Percentiles rank a stretch among this genome's conserved stretches.
phyloP scores from a whole-genome alignment of 92 coral and sea anemone species.

The Parazoanthus swiftii region DNA sequence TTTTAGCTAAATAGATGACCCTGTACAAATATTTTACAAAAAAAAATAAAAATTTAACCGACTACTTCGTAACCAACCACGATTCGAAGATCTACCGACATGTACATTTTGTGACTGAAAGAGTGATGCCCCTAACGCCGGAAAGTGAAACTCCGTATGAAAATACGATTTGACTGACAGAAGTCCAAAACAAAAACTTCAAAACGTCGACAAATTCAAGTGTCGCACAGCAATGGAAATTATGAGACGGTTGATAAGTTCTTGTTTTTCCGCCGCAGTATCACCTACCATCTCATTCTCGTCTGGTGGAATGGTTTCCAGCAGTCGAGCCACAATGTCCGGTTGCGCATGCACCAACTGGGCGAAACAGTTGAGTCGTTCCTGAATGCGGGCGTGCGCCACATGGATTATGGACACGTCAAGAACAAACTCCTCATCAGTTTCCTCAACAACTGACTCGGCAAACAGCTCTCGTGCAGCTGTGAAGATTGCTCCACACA shows the following conservation, averaged over 20 bases:
- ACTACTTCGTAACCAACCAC: no score
- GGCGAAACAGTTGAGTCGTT: slow-evolving; percentile 57
- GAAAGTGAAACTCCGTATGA: background rate
- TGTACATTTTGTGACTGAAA: background rate
- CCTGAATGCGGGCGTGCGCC: slow-evolving; percentile 56
- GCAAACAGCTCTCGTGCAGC: slow-evolving; percentile 59
- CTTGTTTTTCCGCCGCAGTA: slow-evolving; percentile 8
- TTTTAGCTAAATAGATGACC: no score
- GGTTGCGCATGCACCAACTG: slow-evolving; percentile 67
- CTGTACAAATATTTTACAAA: no score
- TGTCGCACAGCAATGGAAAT: background rate
- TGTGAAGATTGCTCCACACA: slow-evolving; percentile 55
- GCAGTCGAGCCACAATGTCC: slow-evolving; percentile 52
- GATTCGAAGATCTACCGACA: background rate
- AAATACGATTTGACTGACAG: background rate
- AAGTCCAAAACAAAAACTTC: background rate
- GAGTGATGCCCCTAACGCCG: no score
- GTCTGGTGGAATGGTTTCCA: slow-evolving; percentile 47
- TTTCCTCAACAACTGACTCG: slow-evolving; percentile 16
- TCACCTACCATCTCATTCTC: slow-evolving; percentile 68
- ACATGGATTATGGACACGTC: slow-evolving; percentile 64
- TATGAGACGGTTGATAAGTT: background rate
- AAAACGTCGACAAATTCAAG: background rate
- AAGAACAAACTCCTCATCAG: slow-evolving; percentile 44
- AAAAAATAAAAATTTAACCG: no score